A percentile compares a stretch with the other conserved stretches of the same genome.
Evolutionary conservation across 2,888 invertebrate species (phyloP).

Genomic region (Drosophila pullipes): DNA sequence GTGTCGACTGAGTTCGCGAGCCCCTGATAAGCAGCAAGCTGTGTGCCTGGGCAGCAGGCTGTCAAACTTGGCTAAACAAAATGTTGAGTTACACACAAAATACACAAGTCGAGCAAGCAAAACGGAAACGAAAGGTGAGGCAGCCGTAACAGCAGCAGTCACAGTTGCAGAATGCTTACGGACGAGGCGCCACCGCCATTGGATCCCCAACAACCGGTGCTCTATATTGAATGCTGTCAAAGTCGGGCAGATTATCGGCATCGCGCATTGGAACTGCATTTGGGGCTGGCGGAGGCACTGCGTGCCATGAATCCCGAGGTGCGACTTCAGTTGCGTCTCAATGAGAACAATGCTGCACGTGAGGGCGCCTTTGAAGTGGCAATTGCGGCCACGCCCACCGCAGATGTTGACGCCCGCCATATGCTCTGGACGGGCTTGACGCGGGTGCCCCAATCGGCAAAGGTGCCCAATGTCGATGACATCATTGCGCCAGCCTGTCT

Average conservation of each 20-base stretch:
- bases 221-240: conserved; percentile 77
- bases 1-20: conserved; percentile 23
- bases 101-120: not conserved
- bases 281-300: conserved; percentile 63
- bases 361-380: conserved; percentile 76
- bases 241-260: conserved; percentile 56
- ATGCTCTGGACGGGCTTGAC: conserved; percentile 74
- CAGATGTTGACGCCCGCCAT: conserved; percentile 22
- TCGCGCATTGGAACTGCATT: conserved; percentile 67
- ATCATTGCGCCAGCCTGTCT: conserved; percentile 60
- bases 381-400: conserved; percentile 53
- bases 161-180: not conserved
- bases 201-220: conserved; percentile 67
- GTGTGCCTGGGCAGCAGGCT: conserved; percentile 46
- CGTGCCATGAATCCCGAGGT: conserved; percentile 50
- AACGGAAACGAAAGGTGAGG: conserved; percentile 12
- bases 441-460: conserved; percentile 57
- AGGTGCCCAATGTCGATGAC: conserved; percentile 73
- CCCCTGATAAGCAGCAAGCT: conserved; percentile 36
- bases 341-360: conserved; percentile 61
- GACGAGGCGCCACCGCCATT: conserved; percentile 27
- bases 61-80: conserved; percentile 46
- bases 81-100: conserved; percentile 22
- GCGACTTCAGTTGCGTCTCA: conserved; percentile 66
- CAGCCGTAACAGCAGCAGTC: not conserved